Evolutionary conservation across 2,888 invertebrate species (phyloP).

Genomic region (Odiellus spinosus): DNA sequence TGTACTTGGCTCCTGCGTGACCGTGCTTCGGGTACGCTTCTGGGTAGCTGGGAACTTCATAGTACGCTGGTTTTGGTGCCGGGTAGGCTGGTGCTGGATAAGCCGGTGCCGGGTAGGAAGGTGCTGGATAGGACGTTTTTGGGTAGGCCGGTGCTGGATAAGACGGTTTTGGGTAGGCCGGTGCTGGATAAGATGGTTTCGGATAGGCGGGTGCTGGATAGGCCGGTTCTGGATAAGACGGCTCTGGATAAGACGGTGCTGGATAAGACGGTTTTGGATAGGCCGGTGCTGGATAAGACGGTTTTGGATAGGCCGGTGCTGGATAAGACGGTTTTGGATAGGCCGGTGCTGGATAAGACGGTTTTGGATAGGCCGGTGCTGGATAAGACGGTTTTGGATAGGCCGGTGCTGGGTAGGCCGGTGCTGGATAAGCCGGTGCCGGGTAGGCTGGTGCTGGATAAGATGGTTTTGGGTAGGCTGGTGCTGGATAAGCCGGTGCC

Average conservation of each 20-base stretch:
- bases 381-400: background rate
- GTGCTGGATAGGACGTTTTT: too few relatives aligned
- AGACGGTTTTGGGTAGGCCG: too few relatives aligned
- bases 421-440: constrained; percentile 1
- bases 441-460: background rate
- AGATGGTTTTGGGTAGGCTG: background rate
- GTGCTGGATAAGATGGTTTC: too few relatives aligned
- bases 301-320: background rate
- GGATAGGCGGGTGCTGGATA: too few relatives aligned
- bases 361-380: background rate
- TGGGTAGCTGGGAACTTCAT: too few relatives aligned
- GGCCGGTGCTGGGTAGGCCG: constrained; percentile 3
- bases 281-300: background rate
- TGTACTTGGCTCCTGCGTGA: too few relatives aligned
- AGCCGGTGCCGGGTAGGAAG: too few relatives aligned
- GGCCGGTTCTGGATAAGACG: background rate
- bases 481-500: constrained; percentile 1
- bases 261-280: background rate
- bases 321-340: constrained; percentile 1
- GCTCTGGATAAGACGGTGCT: background rate
- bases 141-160: too few relatives aligned
- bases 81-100: too few relatives aligned
- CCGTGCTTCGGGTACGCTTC: too few relatives aligned
- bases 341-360: background rate
- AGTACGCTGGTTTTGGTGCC: too few relatives aligned